A percentile compares a stretch with the other conserved stretches of the same genome.
These are phyloP conservation scores for Silurus aristotelis DNA, from an alignment of 2,797 vertebrate genomes.

Conservation along the genomic window DNA sequence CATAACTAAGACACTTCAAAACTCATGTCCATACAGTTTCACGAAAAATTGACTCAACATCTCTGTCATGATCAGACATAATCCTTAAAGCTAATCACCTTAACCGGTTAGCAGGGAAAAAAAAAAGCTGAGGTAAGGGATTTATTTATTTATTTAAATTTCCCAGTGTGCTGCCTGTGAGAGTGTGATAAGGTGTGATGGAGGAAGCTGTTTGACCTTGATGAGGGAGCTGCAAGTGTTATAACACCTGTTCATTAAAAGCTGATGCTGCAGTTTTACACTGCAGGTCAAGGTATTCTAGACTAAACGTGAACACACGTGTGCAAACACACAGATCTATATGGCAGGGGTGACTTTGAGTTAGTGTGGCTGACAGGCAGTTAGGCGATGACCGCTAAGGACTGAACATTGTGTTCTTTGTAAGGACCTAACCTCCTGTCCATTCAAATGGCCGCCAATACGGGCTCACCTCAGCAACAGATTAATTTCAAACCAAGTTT, in stretches of 20 bases:
- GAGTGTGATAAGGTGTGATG: not conserved
- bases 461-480: not conserved
- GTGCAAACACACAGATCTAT: constrained; percentile 24
- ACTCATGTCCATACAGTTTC: not conserved
- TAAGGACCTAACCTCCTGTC: not conserved
- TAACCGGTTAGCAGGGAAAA: no score
- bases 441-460: not conserved
- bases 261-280: constrained; percentile 25
- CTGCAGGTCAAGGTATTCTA: constrained; percentile 10
- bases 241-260: constrained; percentile 11
- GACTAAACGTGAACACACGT: constrained; percentile 32
- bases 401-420: constrained; percentile 17
- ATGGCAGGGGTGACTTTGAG: constrained; percentile 34
- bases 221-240: not conserved
- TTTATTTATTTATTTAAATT: not conserved
- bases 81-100: not conserved
- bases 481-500: not conserved
- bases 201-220: constrained; percentile 40
- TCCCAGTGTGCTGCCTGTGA: not conserved
- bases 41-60: not conserved
- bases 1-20: not conserved
- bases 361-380: constrained; percentile 14
- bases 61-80: not conserved
- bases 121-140: not conserved
- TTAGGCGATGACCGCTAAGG: not conserved